These are phyloP conservation scores for Sesamia nonagrioides DNA, from an alignment of 1,140 invertebrate genomes.

Conservation along the genomic window DNA sequence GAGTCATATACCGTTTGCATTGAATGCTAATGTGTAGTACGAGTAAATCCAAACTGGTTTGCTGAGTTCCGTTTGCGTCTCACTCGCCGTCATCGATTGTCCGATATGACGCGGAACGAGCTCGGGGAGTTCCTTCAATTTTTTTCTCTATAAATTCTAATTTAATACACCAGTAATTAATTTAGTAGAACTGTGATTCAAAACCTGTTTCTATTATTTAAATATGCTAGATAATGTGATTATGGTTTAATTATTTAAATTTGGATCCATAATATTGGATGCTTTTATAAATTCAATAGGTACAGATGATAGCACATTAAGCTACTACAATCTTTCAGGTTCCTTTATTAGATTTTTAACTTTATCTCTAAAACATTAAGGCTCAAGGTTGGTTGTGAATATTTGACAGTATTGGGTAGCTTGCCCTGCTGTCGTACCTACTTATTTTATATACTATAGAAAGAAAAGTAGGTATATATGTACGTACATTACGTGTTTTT, in stretches of 20 bases:
- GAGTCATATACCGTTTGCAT: constrained; percentile 26
- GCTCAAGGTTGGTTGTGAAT: no score
- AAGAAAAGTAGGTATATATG: no score
- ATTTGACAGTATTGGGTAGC: no score
- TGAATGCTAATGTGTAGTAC: constrained; percentile 42
- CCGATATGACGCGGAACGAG: not conserved
- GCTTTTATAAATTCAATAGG: not conserved
- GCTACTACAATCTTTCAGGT: no score
- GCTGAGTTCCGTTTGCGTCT: constrained; percentile 45
- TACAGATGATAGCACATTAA: no score
- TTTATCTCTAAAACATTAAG: no score
- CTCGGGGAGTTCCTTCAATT: constrained; percentile 14
- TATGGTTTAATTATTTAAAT: not conserved
- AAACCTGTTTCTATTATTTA: not conserved
- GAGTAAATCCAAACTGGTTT: constrained; percentile 35
- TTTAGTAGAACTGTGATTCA: constrained; percentile 19
- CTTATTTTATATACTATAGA: no score
- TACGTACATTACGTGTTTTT: no score
- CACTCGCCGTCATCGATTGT: constrained; percentile 39
- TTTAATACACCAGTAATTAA: not conserved
- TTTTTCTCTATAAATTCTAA: constrained; percentile 7
- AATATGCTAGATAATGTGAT: not conserved
- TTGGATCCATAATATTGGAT: not conserved
- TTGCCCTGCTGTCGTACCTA: no score
- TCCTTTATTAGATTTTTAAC: no score